phyloP scores from a whole-genome alignment of 2,113 vertebrate genomes.

The Lontra canadensis region DNA sequence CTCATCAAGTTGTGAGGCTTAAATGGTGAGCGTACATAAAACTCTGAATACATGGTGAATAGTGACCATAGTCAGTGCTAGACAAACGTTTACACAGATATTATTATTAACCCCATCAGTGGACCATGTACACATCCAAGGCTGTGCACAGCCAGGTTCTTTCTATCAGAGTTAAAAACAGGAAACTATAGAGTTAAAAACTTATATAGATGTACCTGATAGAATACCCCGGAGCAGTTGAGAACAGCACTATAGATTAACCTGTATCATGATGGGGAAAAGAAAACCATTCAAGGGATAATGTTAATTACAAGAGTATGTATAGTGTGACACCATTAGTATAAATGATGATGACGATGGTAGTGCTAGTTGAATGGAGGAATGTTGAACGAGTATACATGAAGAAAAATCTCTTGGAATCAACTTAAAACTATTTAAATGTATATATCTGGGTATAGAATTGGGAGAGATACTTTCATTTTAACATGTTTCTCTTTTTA shows the following conservation, averaged over 20 bases:
- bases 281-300: neutral
- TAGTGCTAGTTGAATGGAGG: neutral
- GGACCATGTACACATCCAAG: neutral
- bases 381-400: neutral
- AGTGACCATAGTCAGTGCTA: neutral
- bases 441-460: neutral
- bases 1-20: neutral
- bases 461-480: neutral
- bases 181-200: neutral
- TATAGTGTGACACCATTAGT: neutral
- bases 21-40: neutral
- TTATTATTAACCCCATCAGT: neutral
- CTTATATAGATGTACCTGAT: neutral
- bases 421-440: neutral
- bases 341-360: neutral
- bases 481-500: conserved; percentile 28
- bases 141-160: neutral
- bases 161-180: neutral
- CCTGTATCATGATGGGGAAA: neutral
- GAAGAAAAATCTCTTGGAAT: neutral
- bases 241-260: neutral
- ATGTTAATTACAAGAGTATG: neutral
- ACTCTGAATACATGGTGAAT: neutral
- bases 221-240: neutral
- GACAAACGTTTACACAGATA: neutral